phyloP scores from a whole-genome alignment of 2,797 vertebrate genomes.

The Xenops minutus region DNA sequence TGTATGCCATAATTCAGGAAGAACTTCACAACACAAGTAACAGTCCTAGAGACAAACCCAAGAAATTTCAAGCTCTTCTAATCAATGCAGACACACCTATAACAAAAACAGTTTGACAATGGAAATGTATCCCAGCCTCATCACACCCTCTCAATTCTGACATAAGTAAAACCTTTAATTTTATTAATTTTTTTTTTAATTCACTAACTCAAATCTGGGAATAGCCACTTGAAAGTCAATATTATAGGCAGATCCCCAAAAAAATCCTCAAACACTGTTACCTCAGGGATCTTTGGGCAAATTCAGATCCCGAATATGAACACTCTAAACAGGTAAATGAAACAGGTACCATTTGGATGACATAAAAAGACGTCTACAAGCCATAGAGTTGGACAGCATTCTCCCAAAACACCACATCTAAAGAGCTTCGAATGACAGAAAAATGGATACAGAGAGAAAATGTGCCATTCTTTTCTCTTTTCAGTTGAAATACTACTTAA shows the following conservation, averaged over 20 bases:
- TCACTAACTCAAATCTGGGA: not conserved
- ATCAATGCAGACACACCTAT: not conserved
- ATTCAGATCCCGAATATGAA: not conserved
- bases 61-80: not conserved
- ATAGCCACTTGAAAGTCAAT: not conserved
- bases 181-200: not conserved
- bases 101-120: not conserved
- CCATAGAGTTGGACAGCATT: rapidly evolving
- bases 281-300: not conserved
- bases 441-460: not conserved
- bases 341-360: not conserved
- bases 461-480: not conserved
- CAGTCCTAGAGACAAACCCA: not conserved
- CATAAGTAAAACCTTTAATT: not conserved
- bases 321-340: not conserved
- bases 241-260: not conserved
- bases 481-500: not conserved
- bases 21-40: not conserved
- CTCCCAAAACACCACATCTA: not conserved
- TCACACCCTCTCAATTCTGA: not conserved
- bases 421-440: not conserved
- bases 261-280: not conserved
- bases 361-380: not conserved
- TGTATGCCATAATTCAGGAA: not conserved
- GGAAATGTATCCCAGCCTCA: not conserved